Conservation (phyloP, 2,113 vertebrate species). For the Sclerurus mexicanus region DNA sequence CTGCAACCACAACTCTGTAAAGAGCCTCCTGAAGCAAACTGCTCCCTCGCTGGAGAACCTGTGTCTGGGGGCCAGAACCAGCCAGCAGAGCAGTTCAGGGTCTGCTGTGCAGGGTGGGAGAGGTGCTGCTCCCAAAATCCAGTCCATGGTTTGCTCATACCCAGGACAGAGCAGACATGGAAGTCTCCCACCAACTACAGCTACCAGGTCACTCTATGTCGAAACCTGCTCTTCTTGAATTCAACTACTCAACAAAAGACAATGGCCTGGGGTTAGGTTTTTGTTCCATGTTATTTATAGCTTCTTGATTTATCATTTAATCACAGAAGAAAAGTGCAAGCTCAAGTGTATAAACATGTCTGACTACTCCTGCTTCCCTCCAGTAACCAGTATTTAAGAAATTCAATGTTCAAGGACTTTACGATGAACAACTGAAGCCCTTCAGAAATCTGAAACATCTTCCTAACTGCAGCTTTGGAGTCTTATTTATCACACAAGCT, state of each 20-base stretch:
- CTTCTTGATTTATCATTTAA: slow-evolving; percentile 79
- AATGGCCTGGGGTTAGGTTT: slow-evolving; percentile 52
- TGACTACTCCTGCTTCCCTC: slow-evolving; percentile 68
- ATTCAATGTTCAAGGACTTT: slow-evolving; percentile 78
- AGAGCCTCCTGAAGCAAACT: slow-evolving; percentile 71
- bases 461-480: slow-evolving; percentile 64
- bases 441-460: slow-evolving; percentile 73
- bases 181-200: slow-evolving; percentile 67
- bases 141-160: not conserved
- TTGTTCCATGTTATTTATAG: slow-evolving; percentile 52
- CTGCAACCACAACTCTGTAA: slow-evolving; percentile 19
- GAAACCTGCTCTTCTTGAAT: slow-evolving; percentile 66
- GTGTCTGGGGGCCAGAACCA: slow-evolving; percentile 62
- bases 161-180: slow-evolving; percentile 37
- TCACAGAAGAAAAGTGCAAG: slow-evolving; percentile 54
- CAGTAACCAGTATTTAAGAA: slow-evolving; percentile 66
- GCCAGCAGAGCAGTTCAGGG: not conserved
- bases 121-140: not conserved
- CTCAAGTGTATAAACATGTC: slow-evolving; percentile 57
- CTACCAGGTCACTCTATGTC: slow-evolving; percentile 69
- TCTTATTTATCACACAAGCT: slow-evolving; percentile 80
- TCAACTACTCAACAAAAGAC: slow-evolving; percentile 63
- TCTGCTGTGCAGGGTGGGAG: rapidly evolving
- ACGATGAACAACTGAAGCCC: slow-evolving; percentile 51
- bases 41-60: not conserved